Conservation (phyloP, 2,888 invertebrate species). For the Rhingia rostrata region DNA sequence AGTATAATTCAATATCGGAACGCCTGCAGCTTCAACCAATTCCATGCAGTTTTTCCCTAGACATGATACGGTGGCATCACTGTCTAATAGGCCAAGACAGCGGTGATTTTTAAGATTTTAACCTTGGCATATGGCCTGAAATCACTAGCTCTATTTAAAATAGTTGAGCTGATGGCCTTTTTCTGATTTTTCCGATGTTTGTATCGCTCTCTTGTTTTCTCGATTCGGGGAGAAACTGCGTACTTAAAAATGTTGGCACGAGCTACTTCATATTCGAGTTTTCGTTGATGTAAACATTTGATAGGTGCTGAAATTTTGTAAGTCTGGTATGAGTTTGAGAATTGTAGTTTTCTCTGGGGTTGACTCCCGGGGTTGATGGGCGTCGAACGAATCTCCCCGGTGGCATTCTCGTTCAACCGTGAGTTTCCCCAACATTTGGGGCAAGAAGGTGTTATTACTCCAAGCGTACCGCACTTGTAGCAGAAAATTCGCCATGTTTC, state of each 20-base stretch:
- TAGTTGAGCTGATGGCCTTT: background rate
- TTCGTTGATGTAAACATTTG: background rate
- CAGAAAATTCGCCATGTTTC: background rate
- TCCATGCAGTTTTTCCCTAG: conserved; percentile 1
- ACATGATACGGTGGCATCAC: background rate
- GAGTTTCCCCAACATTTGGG: conserved; percentile 4
- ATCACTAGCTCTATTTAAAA: background rate
- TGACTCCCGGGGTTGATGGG: background rate
- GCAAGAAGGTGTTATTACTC: background rate
- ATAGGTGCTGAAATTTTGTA: background rate
- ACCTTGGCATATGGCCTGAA: background rate
- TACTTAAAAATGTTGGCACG: background rate
- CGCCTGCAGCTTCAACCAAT: background rate
- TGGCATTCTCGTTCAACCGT: background rate
- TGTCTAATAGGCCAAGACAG: background rate
- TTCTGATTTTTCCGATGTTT: background rate
- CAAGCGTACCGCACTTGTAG: background rate
- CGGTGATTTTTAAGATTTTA: background rate
- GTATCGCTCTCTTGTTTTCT: background rate
- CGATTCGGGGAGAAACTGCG: background rate
- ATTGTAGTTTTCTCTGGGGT: background rate
- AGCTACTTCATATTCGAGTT: background rate
- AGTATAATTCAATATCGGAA: background rate
- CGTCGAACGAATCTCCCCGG: background rate
- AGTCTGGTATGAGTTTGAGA: background rate